Base-by-base conservation (phyloP, 1,140 invertebrate genomes). In the Listronotus bonariensis region DNA sequence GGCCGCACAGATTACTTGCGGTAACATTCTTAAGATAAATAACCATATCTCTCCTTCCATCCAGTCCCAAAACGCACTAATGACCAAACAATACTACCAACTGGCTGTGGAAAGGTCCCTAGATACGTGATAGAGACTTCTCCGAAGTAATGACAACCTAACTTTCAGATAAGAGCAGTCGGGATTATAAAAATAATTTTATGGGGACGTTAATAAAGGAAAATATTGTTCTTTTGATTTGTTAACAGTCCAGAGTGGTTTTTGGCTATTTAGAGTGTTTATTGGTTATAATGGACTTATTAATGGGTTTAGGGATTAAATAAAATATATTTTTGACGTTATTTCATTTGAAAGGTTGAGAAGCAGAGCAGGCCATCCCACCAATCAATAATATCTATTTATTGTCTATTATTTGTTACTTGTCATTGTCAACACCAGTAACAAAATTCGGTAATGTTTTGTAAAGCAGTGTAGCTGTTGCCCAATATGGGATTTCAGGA, bases 11-110 rank as follows among this genome's bases (percentile, higher is more conserved):
- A 76, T 76, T 72, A 75, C 71, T 69, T 77, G 74, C 74, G 75
- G 75, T 77, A 73, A 74, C 74, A 74, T 68, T 68, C 75, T 73
- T 69, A 74, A 77, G 75, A 77, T 77, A 77, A 77, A 77, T 76
- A 77, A 77, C 72, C 72, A 77, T 75, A 77, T 77, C 74, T 72
- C 65, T 67, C 68, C 68, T 66, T 68, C 57, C 66, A 68, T 57
- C 61, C 61, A 60, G 59, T 65, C 70, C 73, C 68, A 71, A 72
- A 67, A 69, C 70, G 65, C 70, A 71, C 74, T 76, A 76, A 76
- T 76, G 74, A 74, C 74, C 68, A 72, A 74, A 75, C 74, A 74
- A 74, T 60, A 49, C 69, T 67, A 64, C 46, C 72, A 72, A 72
- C 71, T 74, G 67, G 57, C 63, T 63, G 68, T 56, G 68, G 69